A percentile compares a stretch with the other conserved stretches of the same genome.
phyloP scores from a whole-genome alignment of 1,140 invertebrate species.

The Drosophila kanapiae region DNA sequence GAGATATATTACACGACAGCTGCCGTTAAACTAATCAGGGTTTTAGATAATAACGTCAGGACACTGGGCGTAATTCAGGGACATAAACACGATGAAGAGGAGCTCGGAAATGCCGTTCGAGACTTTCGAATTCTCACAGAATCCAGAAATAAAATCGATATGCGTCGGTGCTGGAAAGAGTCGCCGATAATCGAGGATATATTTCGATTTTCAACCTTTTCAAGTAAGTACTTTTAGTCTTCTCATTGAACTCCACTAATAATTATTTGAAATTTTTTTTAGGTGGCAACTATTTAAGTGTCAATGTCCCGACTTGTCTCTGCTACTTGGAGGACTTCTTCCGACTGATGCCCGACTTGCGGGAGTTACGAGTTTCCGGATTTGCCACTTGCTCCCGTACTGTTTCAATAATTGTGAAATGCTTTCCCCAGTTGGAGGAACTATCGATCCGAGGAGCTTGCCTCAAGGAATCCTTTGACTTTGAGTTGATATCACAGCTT shows the following conservation, averaged over 20 bases:
- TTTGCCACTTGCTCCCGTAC: conserved; percentile 20
- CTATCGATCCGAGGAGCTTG: conserved; percentile 13
- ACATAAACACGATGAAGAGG: conserved; percentile 3
- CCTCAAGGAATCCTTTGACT: background rate
- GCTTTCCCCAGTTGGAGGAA: conserved; percentile 12
- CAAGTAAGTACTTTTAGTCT: background rate
- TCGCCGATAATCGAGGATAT: background rate
- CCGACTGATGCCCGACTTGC: conserved; percentile 8
- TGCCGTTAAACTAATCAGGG: background rate
- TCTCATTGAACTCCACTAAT: no score
- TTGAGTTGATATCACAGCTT: conserved; percentile 20
- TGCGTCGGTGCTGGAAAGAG: background rate
- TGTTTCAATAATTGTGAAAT: conserved; percentile 12
- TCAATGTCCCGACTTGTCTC: conserved; percentile 17
- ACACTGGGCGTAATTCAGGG: conserved; percentile 14
- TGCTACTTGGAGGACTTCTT: conserved; percentile 30
- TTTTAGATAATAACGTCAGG: conserved; percentile 11
- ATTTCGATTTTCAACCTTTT: conserved; percentile 3
- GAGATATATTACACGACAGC: conserved; percentile 17
- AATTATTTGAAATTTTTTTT: background rate
- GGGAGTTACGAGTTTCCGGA: conserved; percentile 14
- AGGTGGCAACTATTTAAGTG: conserved; percentile 21
- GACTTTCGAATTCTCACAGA: conserved; percentile 15
- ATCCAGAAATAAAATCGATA: conserved; percentile 11
- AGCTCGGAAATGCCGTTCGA: background rate